Evolutionary conservation across 2,888 invertebrate genomes (phyloP).

Genomic region (Stictocephala bisonia): DNA sequence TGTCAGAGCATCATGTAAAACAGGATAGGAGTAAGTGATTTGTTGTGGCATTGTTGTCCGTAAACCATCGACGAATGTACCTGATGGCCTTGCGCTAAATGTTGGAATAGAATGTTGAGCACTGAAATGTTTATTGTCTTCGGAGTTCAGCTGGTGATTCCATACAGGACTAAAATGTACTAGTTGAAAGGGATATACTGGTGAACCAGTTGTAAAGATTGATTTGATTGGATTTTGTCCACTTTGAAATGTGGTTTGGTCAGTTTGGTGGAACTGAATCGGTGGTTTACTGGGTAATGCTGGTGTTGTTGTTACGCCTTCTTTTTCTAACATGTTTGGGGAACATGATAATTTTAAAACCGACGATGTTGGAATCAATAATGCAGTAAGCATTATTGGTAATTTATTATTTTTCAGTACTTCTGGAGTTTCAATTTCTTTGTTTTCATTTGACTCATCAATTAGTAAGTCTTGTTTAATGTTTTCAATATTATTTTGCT

Average conservation of each 20-base stretch:
- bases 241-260: no score
- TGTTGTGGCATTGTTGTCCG: background rate
- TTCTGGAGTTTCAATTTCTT: no score
- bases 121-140: background rate
- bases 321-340: background rate
- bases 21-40: background rate
- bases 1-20: no score
- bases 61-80: background rate
- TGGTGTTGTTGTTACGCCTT: background rate
- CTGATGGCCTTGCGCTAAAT: background rate
- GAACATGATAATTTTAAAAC: constrained; percentile 19
- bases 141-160: background rate
- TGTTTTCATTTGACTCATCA: no score
- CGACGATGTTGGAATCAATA: background rate
- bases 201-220: background rate
- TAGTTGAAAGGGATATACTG: constrained; percentile 7
- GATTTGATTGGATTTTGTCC: background rate
- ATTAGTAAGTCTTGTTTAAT: no score
- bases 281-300: background rate
- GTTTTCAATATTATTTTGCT: no score
- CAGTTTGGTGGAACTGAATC: no score
- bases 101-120: background rate
- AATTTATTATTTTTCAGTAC: no score
- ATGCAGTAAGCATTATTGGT: constrained; percentile 9
- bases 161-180: constrained; percentile 5